Evolutionary conservation across 2,888 invertebrate genomes (phyloP).

Genomic region (Ariolimax columbianus): DNA sequence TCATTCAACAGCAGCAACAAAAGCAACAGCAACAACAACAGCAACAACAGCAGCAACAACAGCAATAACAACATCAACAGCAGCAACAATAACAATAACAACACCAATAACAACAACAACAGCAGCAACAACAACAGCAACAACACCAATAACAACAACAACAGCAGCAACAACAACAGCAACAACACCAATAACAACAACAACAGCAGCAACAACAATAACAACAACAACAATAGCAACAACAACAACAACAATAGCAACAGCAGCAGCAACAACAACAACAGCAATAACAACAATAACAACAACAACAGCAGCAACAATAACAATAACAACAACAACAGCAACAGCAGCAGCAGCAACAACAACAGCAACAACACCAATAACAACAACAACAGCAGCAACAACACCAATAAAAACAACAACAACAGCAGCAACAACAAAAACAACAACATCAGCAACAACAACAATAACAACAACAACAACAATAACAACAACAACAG

Average conservation of each 20-base stretch:
- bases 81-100: too few relatives aligned
- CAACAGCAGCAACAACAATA: background rate
- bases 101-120: too few relatives aligned
- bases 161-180: too few relatives aligned
- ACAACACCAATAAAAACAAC: too few relatives aligned
- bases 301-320: background rate
- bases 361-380: background rate
- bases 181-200: too few relatives aligned
- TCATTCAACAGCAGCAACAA: too few relatives aligned
- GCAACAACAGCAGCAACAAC: conserved; percentile 12
- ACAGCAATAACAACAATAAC: background rate
- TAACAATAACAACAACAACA: background rate
- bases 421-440: too few relatives aligned
- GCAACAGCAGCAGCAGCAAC: background rate
- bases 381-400: too few relatives aligned
- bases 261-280: background rate
- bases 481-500: conserved; percentile 33
- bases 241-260: background rate
- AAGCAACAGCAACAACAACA: background rate
- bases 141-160: too few relatives aligned
- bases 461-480: conserved; percentile 37
- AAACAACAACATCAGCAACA: too few relatives aligned
- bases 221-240: background rate
- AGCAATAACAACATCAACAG: too few relatives aligned
- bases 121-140: too few relatives aligned